These are phyloP conservation scores for Drosophila mayaguana DNA, from an alignment of 2,888 invertebrate species.

Conservation along the genomic window DNA sequence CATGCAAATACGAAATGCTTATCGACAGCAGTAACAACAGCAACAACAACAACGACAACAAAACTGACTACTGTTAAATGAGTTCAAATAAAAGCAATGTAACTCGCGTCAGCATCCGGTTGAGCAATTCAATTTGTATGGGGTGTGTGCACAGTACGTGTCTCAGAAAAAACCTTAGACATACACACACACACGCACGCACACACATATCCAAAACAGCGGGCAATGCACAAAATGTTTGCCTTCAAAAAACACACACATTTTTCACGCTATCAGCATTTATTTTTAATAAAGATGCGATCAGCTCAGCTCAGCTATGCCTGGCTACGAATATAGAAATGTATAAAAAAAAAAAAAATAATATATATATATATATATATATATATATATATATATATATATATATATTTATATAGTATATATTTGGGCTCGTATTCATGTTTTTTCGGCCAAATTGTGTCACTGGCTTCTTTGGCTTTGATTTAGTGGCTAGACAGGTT, in stretches of 20 bases:
- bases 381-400: slow-evolving; percentile 16
- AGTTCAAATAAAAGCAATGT: slow-evolving; percentile 16
- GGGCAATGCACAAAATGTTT: slow-evolving; percentile 51
- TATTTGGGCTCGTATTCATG: slow-evolving; percentile 19
- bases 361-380: slow-evolving; percentile 11
- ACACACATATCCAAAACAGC: slow-evolving; percentile 13
- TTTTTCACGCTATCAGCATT: slow-evolving; percentile 69
- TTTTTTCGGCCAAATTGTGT: slow-evolving; percentile 69
- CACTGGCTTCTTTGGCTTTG: slow-evolving; percentile 76
- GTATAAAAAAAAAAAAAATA: no score
- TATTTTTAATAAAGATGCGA: slow-evolving; percentile 77
- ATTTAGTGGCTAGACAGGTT: slow-evolving; percentile 81
- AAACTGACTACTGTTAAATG: slow-evolving; percentile 40
- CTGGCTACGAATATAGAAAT: slow-evolving; percentile 11
- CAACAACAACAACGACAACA: not conserved
- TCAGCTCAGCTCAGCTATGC: slow-evolving; percentile 38
- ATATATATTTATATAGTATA: slow-evolving; percentile 17
- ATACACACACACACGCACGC: not conserved
- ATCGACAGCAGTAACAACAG: slow-evolving; percentile 20
- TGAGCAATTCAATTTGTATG: slow-evolving; percentile 42
- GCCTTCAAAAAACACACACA: slow-evolving; percentile 43
- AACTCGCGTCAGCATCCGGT: slow-evolving; percentile 52
- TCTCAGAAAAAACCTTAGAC: slow-evolving; percentile 6
- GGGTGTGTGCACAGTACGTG: slow-evolving; percentile 53
- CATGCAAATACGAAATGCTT: slow-evolving; percentile 35